These are phyloP conservation scores for Hyperoplus immaculatus DNA, from an alignment of 2,797 vertebrate genomes.

Conservation along the genomic window DNA sequence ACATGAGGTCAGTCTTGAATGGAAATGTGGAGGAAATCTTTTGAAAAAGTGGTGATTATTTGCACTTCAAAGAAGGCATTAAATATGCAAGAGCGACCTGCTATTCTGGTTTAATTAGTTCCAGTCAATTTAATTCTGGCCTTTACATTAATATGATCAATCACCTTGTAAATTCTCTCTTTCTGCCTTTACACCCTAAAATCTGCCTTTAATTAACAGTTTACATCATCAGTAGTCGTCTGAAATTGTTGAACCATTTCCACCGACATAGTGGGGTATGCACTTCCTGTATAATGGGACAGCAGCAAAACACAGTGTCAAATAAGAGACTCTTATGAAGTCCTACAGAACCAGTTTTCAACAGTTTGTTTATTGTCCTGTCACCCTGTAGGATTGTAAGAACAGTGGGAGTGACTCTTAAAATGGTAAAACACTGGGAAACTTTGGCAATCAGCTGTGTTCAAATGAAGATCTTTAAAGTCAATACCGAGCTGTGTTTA, in stretches of 20 bases:
- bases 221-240: slow-evolving; percentile 9
- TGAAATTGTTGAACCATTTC: slow-evolving; percentile 15
- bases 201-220: not conserved
- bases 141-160: slow-evolving; percentile 32
- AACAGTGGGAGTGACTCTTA: not conserved
- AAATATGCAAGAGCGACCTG: slow-evolving; percentile 11
- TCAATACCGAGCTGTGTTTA: slow-evolving; percentile 1
- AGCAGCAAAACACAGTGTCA: not conserved
- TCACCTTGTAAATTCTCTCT: slow-evolving; percentile 12
- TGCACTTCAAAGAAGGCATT: slow-evolving; percentile 28
- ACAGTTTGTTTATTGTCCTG: slow-evolving; percentile 11
- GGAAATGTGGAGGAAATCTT: slow-evolving; percentile 12
- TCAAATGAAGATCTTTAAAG: not conserved
- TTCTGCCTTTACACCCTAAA: slow-evolving; percentile 1
- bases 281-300: not conserved
- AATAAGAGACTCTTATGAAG: not conserved
- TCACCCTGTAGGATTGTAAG: slow-evolving; percentile 3
- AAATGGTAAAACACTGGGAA: not conserved
- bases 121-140: slow-evolving; percentile 27
- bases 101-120: slow-evolving; percentile 24
- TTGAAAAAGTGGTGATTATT: slow-evolving; percentile 17
- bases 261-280: not conserved
- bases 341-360: slow-evolving; percentile 2
- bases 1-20: slow-evolving; percentile 89
- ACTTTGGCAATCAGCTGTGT: not conserved